Evolutionary conservation across 2,113 vertebrate species (phyloP).

Genomic region (Alosa alosa): DNA sequence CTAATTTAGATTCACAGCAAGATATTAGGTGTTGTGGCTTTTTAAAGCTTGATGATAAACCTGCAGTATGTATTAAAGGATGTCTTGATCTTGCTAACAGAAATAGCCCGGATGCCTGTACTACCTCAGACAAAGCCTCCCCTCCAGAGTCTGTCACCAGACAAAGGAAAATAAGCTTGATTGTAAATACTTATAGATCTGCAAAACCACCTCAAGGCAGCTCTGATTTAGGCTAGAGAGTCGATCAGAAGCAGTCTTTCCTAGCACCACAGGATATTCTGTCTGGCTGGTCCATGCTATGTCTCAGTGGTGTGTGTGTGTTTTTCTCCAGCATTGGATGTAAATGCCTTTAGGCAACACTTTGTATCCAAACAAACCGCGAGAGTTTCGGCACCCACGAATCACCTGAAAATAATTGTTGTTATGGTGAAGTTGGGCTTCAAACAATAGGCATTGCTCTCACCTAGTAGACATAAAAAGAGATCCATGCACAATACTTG

Average conservation of each 20-base stretch:
- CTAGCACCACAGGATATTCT: not conserved
- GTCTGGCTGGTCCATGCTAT: not conserved
- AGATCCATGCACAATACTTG: not conserved
- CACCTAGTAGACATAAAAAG: not conserved
- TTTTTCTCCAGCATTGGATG: not conserved
- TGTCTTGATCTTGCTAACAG: not conserved
- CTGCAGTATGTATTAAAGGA: not conserved
- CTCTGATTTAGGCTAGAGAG: not conserved
- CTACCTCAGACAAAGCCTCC: not conserved
- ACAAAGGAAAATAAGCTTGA: conserved; percentile 24
- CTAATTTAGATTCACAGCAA: not conserved
- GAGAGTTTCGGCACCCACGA: not conserved
- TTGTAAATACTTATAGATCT: conserved; percentile 1
- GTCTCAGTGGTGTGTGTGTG: not conserved
- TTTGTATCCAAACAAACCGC: not conserved
- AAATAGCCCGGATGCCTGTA: not conserved
- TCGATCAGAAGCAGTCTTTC: conserved; percentile 3
- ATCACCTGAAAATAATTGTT: not conserved
- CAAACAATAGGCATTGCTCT: not conserved
- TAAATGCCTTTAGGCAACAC: not conserved
- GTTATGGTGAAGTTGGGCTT: not conserved
- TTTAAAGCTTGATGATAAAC: not conserved
- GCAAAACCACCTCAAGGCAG: not conserved
- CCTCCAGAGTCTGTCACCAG: not conserved
- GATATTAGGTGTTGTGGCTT: not conserved